Base-by-base conservation (phyloP, 2,888 invertebrate species). In the Synanthedon myopaeformis region DNA sequence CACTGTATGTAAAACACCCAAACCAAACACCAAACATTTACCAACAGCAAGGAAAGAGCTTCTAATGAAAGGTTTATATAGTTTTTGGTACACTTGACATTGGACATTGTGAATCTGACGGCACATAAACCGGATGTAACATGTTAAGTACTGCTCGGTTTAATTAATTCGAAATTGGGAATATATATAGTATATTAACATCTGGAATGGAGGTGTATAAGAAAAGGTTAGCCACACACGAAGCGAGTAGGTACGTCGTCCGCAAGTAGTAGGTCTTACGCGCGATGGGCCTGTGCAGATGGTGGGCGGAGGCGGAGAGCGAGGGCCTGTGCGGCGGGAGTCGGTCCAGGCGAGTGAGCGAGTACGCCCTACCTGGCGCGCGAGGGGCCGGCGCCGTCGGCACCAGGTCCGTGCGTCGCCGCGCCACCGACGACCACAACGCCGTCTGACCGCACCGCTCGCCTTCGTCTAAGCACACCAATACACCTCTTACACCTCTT, bases 271-370 rank as follows among this genome's bases (percentile, higher is more conserved):
- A 17, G 5, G 35, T 35, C 35, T 79, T 76, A 82, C 82, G 82
- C 57, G 71, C 74, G 71, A 81, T 70, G 78, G 74, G 74, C 70
- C 80, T 79, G 58, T 82, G 82, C 58, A 76, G 82, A 72, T 78
- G 68, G 58, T 78, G 74, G 4, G 80, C 81, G 59, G 79, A 75
- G 52, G 72, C 67, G 52, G 72, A 65, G 62, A 69, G 72, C 53
- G 73, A 64, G 57, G 72, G 69, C n/a, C 73, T 66, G 58, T 60
- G 56, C 41, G 70, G 53, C 48, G 78, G 76, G 59, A 84, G 69
- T 35, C 71, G 70, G 91, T 96, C 96, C 89, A 96, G 92, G 69
- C 96, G 93, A 74, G 96, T 94, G 96, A 96, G 96, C 82, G 96
- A 96, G 89, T 94, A 94, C 74, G 96, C 96, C 91, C 96, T 95